phyloP scores from a whole-genome alignment of 2,888 invertebrate species.

The Rhamphomyia laevipes region DNA sequence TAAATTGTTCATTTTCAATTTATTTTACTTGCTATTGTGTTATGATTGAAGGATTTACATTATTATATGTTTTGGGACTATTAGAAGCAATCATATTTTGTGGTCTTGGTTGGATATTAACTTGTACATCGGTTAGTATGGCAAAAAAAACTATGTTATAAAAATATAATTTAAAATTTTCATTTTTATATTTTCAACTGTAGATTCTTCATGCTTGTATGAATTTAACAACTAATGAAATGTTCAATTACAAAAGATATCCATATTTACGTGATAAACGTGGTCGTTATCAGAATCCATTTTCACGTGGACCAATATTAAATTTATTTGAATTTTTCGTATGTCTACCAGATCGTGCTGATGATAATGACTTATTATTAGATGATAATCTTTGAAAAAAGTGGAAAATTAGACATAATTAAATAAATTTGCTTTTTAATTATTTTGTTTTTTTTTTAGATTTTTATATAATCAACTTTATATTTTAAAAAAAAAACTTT shows the following conservation, averaged over 20 bases:
- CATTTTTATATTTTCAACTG: slow-evolving; percentile 31
- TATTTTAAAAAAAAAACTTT: too few relatives aligned
- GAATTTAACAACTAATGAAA: slow-evolving; percentile 90
- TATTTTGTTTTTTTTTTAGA: too few relatives aligned
- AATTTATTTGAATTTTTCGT: slow-evolving; percentile 87
- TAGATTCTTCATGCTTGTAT: slow-evolving; percentile 85
- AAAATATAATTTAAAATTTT: not conserved
- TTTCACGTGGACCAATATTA: slow-evolving; percentile 75
- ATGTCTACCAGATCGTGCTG: slow-evolving; percentile 66
- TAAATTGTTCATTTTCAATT: slow-evolving; percentile 77
- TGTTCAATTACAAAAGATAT: slow-evolving; percentile 87
- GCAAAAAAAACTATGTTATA: too few relatives aligned
- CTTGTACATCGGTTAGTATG: slow-evolving; percentile 69
- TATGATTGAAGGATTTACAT: slow-evolving; percentile 71
- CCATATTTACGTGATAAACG: slow-evolving; percentile 79
- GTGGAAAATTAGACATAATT: slow-evolving; percentile 1
- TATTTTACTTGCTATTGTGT: slow-evolving; percentile 81
- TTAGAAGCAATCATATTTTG: slow-evolving; percentile 76
- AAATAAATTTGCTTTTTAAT: not conserved
- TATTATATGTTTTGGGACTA: slow-evolving; percentile 72
- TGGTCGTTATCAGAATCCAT: slow-evolving; percentile 82
- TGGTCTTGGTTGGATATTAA: slow-evolving; percentile 75
- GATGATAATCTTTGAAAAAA: slow-evolving; percentile 45
- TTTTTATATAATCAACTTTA: too few relatives aligned
- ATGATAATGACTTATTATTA: slow-evolving; percentile 58